phyloP scores from a whole-genome alignment of 2,113 vertebrate genomes.

The Dendrocopos noguchii region DNA sequence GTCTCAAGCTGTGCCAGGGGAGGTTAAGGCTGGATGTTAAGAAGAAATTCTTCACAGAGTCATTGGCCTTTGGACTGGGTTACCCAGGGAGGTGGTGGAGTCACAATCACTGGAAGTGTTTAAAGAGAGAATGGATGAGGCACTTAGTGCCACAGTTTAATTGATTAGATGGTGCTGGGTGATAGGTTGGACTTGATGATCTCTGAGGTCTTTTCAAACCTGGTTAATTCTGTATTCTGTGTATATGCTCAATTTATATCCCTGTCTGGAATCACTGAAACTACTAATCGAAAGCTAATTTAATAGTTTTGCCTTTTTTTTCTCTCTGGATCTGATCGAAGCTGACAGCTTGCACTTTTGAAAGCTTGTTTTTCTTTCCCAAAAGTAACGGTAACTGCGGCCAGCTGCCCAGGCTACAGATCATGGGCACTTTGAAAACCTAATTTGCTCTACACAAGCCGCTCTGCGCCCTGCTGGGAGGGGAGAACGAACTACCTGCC shows the following conservation, averaged over 20 bases:
- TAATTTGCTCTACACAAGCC: neutral
- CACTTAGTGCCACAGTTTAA: no score
- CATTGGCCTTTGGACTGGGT: no score
- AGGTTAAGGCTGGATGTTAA: no score
- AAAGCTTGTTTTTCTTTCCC: neutral
- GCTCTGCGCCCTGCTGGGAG: neutral
- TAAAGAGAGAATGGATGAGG: no score
- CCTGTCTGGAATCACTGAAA: neutral
- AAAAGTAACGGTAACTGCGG: rapidly evolving
- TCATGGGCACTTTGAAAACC: rapidly evolving
- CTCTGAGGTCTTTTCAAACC: no score
- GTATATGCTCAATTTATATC: neutral
- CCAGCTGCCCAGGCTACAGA: rapidly evolving
- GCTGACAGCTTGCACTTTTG: rapidly evolving
- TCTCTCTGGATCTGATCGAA: neutral
- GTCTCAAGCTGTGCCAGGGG: no score
- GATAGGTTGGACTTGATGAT: no score
- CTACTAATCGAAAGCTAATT: neutral
- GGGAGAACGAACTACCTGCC: neutral
- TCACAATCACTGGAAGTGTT: no score
- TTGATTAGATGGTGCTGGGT: no score
- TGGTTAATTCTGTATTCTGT: neutral
- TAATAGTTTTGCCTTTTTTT: neutral
- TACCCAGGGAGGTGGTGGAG: no score
- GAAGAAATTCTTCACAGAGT: no score